phyloP scores from a whole-genome alignment of 2,797 vertebrate genomes.

The Myotis pilosus region DNA sequence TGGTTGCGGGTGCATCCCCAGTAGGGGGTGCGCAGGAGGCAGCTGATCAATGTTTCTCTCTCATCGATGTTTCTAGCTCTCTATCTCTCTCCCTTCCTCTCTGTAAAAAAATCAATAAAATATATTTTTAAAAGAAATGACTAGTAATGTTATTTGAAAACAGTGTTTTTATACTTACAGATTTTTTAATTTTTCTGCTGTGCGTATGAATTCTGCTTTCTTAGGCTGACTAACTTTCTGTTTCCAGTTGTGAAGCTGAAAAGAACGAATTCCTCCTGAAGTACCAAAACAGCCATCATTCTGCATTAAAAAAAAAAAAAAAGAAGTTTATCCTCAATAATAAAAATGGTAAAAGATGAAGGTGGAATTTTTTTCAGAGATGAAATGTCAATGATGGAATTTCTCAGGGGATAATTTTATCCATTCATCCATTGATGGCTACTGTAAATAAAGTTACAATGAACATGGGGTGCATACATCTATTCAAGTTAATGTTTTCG shows the following conservation, averaged over 20 bases:
- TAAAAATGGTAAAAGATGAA: neutral
- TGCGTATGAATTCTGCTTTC: constrained; percentile 86
- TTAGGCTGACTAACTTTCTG: constrained; percentile 79
- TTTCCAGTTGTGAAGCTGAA: constrained; percentile 78
- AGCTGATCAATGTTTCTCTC: no score
- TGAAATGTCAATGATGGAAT: neutral
- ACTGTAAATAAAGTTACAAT: neutral
- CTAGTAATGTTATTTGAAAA: neutral
- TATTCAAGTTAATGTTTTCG: neutral
- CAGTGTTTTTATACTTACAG: constrained; percentile 86
- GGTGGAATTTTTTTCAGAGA: neutral
- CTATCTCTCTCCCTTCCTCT: no score
- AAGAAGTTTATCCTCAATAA: neutral
- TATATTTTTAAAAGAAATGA: neutral
- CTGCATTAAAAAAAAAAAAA: constrained; percentile 74
- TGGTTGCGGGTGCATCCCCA: no score
- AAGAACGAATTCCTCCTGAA: constrained; percentile 67
- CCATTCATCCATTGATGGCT: neutral
- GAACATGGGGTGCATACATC: neutral
- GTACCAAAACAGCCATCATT: constrained; percentile 73
- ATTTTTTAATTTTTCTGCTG: constrained; percentile 86
- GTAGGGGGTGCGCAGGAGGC: no score
- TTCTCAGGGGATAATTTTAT: neutral
- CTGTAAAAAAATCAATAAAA: no score
- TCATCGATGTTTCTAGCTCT: no score